Evolutionary conservation across 2,888 invertebrate genomes (phyloP).

Genomic region (Calameuta filiformis): DNA sequence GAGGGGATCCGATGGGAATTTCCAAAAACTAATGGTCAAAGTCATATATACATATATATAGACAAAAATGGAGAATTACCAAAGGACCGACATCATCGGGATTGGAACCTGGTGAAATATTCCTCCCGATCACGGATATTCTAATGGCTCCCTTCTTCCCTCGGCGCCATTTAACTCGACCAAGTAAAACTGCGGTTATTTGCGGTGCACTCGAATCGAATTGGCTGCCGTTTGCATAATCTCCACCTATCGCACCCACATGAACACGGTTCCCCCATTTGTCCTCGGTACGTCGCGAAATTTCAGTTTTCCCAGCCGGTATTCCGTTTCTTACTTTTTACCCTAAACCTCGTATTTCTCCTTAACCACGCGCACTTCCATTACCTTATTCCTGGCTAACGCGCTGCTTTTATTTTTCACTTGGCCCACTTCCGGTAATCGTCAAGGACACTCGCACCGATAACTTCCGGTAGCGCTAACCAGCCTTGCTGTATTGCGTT

Average conservation of each 20-base stretch:
- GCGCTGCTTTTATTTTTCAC: conserved; percentile 3
- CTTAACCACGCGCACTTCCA: conserved; percentile 15
- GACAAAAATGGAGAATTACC: neutral
- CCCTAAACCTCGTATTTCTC: neutral
- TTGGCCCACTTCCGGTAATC: neutral
- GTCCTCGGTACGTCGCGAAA: neutral
- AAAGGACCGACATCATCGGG: neutral
- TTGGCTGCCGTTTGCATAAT: conserved; percentile 65
- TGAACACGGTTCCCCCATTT: conserved; percentile 3
- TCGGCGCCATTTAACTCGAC: conserved; percentile 37
- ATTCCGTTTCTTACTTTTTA: neutral
- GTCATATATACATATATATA: no score
- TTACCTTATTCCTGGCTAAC: conserved; percentile 22
- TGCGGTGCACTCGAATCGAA: conserved; percentile 64
- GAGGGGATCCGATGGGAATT: neutral
- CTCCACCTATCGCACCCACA: conserved; percentile 44
- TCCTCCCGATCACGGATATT: conserved; percentile 34
- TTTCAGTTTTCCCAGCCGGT: neutral
- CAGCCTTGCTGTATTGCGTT: neutral
- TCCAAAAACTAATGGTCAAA: neutral
- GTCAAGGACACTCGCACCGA: neutral
- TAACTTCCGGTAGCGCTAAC: conserved; percentile 3
- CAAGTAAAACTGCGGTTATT: conserved; percentile 63
- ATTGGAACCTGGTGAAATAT: neutral
- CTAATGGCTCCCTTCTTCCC: conserved; percentile 41